phyloP scores from a whole-genome alignment of 1,140 invertebrate genomes.

The Venturia canescens region DNA sequence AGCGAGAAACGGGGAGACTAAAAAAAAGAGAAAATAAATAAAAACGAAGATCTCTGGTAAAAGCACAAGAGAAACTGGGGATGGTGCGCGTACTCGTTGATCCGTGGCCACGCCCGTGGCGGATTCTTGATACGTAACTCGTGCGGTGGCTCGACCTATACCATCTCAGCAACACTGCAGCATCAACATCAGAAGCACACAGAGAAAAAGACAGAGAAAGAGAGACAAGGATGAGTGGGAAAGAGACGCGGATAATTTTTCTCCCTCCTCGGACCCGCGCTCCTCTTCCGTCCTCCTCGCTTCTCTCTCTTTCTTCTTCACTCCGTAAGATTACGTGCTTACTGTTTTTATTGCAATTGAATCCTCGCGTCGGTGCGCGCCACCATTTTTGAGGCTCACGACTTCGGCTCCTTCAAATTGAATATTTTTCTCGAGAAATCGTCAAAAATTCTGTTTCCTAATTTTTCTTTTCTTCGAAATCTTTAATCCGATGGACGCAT shows the following conservation, averaged over 20 bases:
- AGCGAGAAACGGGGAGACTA: slow-evolving; percentile 31
- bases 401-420: neutral
- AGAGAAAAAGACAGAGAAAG: neutral
- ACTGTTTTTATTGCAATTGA: slow-evolving; percentile 76
- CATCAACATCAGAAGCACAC: slow-evolving; percentile 40
- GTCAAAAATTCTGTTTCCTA: no score
- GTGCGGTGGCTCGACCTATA: slow-evolving; percentile 76
- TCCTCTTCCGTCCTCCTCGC: slow-evolving; percentile 60
- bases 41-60: slow-evolving; percentile 45
- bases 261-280: slow-evolving; percentile 56
- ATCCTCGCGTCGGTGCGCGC: slow-evolving; percentile 58
- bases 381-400: slow-evolving; percentile 35
- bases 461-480: neutral
- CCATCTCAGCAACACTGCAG: slow-evolving; percentile 55
- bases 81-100: slow-evolving; percentile 62
- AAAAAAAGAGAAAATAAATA: slow-evolving; percentile 33
- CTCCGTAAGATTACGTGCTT: slow-evolving; percentile 67
- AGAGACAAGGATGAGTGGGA: neutral
- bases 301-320: slow-evolving; percentile 40
- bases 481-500: no score
- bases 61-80: slow-evolving; percentile 23
- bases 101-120: slow-evolving; percentile 75
- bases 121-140: slow-evolving; percentile 77
- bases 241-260: slow-evolving; percentile 19
- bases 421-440: neutral